phyloP scores from a whole-genome alignment of 92 coral and sea anemone genomes.

The Epizoanthus stellaris region DNA sequence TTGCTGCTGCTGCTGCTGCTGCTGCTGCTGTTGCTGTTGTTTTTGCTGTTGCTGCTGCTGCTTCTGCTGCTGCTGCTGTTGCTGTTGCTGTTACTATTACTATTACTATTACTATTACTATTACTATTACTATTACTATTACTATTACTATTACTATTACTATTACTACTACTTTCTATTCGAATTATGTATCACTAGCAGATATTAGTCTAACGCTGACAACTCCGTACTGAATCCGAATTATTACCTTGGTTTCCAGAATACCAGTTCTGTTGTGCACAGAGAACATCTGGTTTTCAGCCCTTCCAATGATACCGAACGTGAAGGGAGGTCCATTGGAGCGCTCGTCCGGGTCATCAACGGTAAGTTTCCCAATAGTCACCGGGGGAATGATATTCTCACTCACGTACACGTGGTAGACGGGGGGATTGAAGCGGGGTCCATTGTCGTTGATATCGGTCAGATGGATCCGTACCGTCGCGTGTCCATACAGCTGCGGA shows the following conservation, averaged over 20 bases:
- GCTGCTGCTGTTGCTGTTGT: no score
- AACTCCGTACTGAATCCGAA: no score
- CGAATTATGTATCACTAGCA: no score
- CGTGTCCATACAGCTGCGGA: slow-evolving; percentile 74
- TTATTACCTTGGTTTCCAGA: slow-evolving; percentile 23
- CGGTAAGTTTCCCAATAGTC: slow-evolving; percentile 73
- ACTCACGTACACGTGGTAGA: slow-evolving; percentile 61
- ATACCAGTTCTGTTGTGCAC: slow-evolving; percentile 41
- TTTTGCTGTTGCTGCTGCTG: no score
- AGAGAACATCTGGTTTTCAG: slow-evolving; percentile 7
- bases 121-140: no score
- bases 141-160: no score
- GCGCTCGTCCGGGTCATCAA: slow-evolving; percentile 87
- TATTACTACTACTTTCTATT: no score
- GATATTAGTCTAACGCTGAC: no score
- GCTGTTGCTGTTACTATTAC: no score
- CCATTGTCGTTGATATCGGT: slow-evolving; percentile 94
- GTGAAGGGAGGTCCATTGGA: slow-evolving; percentile 82
- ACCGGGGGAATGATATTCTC: slow-evolving; percentile 79
- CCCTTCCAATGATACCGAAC: slow-evolving; percentile 58
- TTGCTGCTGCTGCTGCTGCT: no score
- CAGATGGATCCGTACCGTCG: slow-evolving; percentile 71
- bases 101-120: no score
- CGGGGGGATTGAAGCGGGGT: slow-evolving; percentile 74
- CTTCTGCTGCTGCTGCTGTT: no score